A percentile compares a stretch with the other conserved stretches of the same genome.
Evolutionary conservation across 2,888 invertebrate genomes (phyloP).

Genomic region (Frankliniella fusca): DNA sequence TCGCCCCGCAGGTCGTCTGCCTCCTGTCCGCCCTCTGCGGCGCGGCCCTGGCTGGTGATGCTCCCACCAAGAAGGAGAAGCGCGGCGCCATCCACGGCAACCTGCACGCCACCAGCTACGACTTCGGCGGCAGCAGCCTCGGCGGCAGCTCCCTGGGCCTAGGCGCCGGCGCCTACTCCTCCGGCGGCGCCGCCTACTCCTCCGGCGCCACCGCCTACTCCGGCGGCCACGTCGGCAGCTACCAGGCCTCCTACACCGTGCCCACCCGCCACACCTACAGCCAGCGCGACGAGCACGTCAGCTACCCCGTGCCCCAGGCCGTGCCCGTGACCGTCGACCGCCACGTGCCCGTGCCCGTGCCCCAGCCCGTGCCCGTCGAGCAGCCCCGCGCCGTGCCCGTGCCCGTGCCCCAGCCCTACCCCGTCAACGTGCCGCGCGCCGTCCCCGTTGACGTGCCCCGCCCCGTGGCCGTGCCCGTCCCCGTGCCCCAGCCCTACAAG

Average conservation of each 20-base stretch:
- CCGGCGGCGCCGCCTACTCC: background rate
- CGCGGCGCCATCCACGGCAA: background rate
- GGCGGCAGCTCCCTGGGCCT: background rate
- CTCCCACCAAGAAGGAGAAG: background rate
- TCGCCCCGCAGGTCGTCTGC: background rate
- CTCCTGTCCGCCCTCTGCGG: background rate
- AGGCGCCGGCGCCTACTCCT: background rate
- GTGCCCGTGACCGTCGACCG: slow-evolving; percentile 4
- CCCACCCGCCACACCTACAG: background rate
- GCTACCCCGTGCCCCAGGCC: background rate
- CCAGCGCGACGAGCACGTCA: slow-evolving; percentile 13
- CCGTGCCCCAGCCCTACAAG: slow-evolving; percentile 21
- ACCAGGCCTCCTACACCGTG: slow-evolving; percentile 14
- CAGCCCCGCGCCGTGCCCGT: background rate
- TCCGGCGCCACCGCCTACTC: background rate
- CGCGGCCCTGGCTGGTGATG: background rate
- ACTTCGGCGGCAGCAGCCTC: background rate
- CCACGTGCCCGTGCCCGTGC: slow-evolving; percentile 18
- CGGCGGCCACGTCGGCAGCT: background rate
- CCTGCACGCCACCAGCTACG: background rate
- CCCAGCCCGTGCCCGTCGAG: slow-evolving; percentile 4
- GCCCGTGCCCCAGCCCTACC: background rate
- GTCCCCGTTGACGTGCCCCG: slow-evolving; percentile 11
- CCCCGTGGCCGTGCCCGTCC: background rate
- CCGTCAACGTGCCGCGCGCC: slow-evolving; percentile 3